Conservation (phyloP, 2,888 invertebrate species). For the Brachyptera risi region DNA sequence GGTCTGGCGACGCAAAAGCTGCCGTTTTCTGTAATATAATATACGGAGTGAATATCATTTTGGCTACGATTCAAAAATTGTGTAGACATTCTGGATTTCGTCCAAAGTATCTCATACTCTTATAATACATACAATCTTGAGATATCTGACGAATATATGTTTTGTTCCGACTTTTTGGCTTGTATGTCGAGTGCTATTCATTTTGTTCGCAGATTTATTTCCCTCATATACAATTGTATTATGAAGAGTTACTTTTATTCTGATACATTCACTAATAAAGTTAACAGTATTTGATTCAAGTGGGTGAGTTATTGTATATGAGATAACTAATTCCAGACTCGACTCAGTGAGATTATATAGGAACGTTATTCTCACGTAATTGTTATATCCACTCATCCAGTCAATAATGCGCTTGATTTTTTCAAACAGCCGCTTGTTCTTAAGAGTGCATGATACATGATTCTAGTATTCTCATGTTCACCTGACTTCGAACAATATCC, state of each 20-base stretch:
- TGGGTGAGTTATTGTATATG: too few relatives aligned
- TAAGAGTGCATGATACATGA: too few relatives aligned
- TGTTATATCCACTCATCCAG: too few relatives aligned
- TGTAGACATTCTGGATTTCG: constrained; percentile 15
- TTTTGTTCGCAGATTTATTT: constrained; percentile 11
- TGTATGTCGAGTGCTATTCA: constrained; percentile 2
- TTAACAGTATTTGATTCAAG: not conserved
- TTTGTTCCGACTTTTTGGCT: constrained; percentile 1
- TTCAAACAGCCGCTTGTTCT: too few relatives aligned
- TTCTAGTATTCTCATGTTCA: too few relatives aligned
- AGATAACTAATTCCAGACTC: too few relatives aligned
- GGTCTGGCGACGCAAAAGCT: not conserved
- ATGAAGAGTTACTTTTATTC: too few relatives aligned
- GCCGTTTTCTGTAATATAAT: constrained; percentile 21
- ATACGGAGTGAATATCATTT: constrained; percentile 21
- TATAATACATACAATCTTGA: not conserved
- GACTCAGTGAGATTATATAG: too few relatives aligned
- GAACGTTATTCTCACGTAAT: too few relatives aligned
- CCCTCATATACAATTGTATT: constrained; percentile 5
- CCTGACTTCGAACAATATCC: too few relatives aligned
- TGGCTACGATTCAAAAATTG: constrained; percentile 21
- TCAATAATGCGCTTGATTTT: too few relatives aligned
- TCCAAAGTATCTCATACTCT: constrained; percentile 17
- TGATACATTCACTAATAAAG: not conserved
- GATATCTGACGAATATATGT: constrained; percentile 19